A percentile compares a stretch with the other conserved stretches of the same genome.
Evolutionary conservation across 2,888 invertebrate species (phyloP).

Genomic region (Cactoblastis cactorum): DNA sequence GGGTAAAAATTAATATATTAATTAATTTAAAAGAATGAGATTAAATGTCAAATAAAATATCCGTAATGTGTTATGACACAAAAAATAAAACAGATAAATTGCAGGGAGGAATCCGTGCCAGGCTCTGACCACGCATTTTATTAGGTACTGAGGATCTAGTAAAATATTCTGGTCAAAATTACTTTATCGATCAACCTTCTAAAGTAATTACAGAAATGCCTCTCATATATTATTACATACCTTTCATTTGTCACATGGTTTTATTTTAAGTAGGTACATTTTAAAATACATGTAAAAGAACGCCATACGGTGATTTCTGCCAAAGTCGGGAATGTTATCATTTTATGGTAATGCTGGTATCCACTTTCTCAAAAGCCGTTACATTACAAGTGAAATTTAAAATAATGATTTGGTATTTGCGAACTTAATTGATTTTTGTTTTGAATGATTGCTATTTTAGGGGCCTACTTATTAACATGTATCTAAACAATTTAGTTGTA

Average conservation of each 20-base stretch:
- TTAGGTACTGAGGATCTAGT: too few species aligned
- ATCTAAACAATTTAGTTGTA: background rate
- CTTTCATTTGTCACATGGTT: too few species aligned
- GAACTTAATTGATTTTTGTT: conserved; percentile 8
- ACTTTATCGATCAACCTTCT: background rate
- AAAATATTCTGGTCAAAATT: too few species aligned
- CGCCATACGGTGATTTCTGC: background rate
- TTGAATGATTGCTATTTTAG: background rate
- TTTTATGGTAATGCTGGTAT: conserved; percentile 8
- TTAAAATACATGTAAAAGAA: background rate
- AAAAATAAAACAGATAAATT: too few species aligned
- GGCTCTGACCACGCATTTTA: too few species aligned
- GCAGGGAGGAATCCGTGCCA: too few species aligned
- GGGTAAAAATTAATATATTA: too few species aligned
- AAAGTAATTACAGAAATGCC: too few species aligned
- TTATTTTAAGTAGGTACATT: conserved; percentile 1
- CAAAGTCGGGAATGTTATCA: conserved; percentile 7
- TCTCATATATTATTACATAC: too few species aligned
- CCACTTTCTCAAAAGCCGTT: conserved; percentile 9
- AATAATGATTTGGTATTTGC: conserved; percentile 10
- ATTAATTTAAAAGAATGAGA: too few species aligned
- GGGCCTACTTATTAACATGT: background rate
- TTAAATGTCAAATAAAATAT: too few species aligned
- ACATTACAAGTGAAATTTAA: conserved; percentile 6
- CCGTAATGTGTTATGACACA: too few species aligned